Percentiles rank a stretch among this genome's conserved stretches.
Evolutionary conservation across 2,888 invertebrate species (phyloP).

Genomic region (Yponomeuta cagnagella): DNA sequence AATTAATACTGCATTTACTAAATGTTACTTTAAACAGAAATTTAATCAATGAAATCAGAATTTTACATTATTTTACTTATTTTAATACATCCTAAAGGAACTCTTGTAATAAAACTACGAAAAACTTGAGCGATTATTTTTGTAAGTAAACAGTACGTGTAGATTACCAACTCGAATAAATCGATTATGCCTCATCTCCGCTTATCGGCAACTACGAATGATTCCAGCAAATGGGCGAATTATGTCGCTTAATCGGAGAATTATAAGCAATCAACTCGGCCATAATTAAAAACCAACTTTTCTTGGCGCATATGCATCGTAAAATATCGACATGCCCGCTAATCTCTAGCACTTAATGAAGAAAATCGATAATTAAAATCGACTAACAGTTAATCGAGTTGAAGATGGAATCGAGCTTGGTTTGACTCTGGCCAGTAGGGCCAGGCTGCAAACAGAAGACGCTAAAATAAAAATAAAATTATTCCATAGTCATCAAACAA

Average conservation of each 20-base stretch:
- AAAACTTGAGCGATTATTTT: slow-evolving; percentile 41
- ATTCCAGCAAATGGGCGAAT: slow-evolving; percentile 31
- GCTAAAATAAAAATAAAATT: not conserved
- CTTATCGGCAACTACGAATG: slow-evolving; percentile 17
- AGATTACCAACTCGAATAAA: slow-evolving; percentile 16
- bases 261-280: slow-evolving; percentile 45
- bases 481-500: not conserved
- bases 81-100: slow-evolving; percentile 55
- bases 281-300: slow-evolving; percentile 57
- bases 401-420: slow-evolving; percentile 56
- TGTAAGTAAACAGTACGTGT: slow-evolving; percentile 22
- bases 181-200: not conserved
- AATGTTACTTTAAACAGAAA: not conserved
- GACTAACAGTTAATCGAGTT: slow-evolving; percentile 64
- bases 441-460: not conserved
- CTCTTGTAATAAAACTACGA: slow-evolving; percentile 54
- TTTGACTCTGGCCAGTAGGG: not conserved
- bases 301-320: slow-evolving; percentile 46
- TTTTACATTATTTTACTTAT: slow-evolving; percentile 1
- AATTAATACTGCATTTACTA: no score
- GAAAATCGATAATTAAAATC: slow-evolving; percentile 66
- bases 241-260: slow-evolving; percentile 55
- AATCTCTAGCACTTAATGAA: slow-evolving; percentile 71
- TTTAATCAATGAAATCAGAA: not conserved
- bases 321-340: slow-evolving; percentile 64